Evolutionary conservation across 2,113 vertebrate species (phyloP), one percentile per base, ranked within the genome.

Genomic region (Ptyas mucosa): DNA sequence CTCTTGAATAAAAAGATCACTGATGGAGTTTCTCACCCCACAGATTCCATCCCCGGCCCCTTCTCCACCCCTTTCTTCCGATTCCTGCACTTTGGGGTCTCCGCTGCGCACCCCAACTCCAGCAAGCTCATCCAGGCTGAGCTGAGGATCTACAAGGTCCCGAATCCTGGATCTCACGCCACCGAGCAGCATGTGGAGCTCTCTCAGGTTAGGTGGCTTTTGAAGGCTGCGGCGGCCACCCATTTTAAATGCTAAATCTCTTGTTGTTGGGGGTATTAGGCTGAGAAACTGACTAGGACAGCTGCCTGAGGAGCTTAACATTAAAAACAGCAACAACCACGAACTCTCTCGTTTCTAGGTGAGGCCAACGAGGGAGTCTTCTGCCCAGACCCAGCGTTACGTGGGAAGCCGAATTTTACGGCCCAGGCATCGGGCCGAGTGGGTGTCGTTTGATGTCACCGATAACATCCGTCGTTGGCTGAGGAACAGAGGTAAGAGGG

Each of bases 391-490:
- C 93, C 98, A 98, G 96, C 97, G 98, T 87, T 98, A 98, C 96
- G 97, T 98, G n/a, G 98, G 97, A n/a, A 98, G 98, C 85, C 98
- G 97, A 95, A 98, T 98, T 46, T 96, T 98, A 55, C 96, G 98
- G 94, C 98, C 98, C 91, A 98, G 97, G 91, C 98, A 97, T 52
- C 97, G 96, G 10, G 93, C 95, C 1, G 98, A 98, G 95, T 98
- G 98, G 98, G 97, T 98, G 75, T 98, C 98, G 20, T 98, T 98
- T 61, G 98, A 98, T 87, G 98, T 98, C 20, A 98, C 98, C 0
- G 97, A 98, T 89, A 98, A 98, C 23, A 96, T 98, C 88, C 97
- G 97, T 93, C 98, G 98, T 94, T 98, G 98, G 98, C 97, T 98
- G 54, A 97, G 97, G 95, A 97, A 98, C 94, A 96, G 97, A 96